Percentiles rank a stretch among this genome's conserved stretches.
phyloP scores from a whole-genome alignment of 2,888 invertebrate species.

The Athalia rosae region DNA sequence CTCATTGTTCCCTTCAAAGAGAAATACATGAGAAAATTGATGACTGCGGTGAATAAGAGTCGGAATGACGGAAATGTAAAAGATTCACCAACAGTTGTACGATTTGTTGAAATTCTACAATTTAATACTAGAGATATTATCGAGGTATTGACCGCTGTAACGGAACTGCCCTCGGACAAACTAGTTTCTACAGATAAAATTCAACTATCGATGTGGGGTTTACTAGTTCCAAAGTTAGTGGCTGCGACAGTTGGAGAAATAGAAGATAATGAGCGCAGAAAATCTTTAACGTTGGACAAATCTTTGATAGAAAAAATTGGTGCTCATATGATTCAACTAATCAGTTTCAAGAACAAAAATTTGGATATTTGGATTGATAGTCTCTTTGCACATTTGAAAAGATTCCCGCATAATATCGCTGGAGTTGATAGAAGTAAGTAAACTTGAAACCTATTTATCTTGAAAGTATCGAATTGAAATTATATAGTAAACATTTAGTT shows the following conservation, averaged over 20 bases:
- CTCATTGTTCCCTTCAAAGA: constrained; percentile 75
- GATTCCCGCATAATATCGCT: constrained; percentile 78
- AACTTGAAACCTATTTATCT: constrained; percentile 21
- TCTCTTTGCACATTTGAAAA: constrained; percentile 77
- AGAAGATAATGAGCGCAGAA: not conserved
- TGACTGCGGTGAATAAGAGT: constrained; percentile 74
- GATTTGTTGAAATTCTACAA: constrained; percentile 72
- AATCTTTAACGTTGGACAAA: constrained; percentile 52
- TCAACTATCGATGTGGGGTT: constrained; percentile 76
- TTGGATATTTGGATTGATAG: constrained; percentile 76
- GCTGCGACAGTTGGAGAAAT: constrained; percentile 74
- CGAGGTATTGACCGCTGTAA: constrained; percentile 73
- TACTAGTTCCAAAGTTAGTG: constrained; percentile 77
- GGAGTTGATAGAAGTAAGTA: constrained; percentile 75
- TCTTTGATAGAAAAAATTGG: constrained; percentile 58
- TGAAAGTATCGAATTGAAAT: not conserved
- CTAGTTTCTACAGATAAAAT: constrained; percentile 74
- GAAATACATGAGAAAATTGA: constrained; percentile 75
- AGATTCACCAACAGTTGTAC: constrained; percentile 70
- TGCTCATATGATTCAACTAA: constrained; percentile 56
- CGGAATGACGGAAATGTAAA: constrained; percentile 70
- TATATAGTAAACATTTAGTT: not conserved
- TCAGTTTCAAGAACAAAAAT: constrained; percentile 52
- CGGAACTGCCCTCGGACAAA: constrained; percentile 65
- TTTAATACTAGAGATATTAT: constrained; percentile 71